These are phyloP conservation scores for Microplitis demolitor DNA, from an alignment of 1,140 invertebrate genomes.

Conservation along the genomic window DNA sequence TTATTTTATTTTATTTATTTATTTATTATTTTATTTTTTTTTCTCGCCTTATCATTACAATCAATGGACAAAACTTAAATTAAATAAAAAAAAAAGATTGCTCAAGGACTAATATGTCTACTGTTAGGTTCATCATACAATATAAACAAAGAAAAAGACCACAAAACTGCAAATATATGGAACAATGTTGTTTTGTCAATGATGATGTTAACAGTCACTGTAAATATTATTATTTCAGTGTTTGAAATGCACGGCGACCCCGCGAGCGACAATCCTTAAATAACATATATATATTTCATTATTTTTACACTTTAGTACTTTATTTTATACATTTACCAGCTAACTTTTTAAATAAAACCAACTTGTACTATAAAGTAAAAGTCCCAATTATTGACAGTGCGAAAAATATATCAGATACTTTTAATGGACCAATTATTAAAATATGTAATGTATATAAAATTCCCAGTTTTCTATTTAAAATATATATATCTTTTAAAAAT, in stretches of 20 bases:
- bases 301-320: neutral
- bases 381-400: too few species aligned
- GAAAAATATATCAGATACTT: too few species aligned
- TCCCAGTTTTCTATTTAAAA: too few species aligned
- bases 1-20: too few species aligned
- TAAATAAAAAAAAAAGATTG: conserved; percentile 53
- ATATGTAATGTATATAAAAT: too few species aligned
- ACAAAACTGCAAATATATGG: conserved; percentile 65
- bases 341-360: too few species aligned
- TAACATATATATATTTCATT: neutral
- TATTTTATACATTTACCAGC: neutral
- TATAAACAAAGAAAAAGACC: conserved; percentile 68
- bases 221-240: conserved; percentile 66
- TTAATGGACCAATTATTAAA: too few species aligned
- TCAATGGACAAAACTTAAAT: too few species aligned
- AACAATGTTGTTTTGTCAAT: conserved; percentile 67
- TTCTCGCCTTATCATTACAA: neutral
- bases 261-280: neutral
- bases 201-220: conserved; percentile 66
- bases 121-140: conserved; percentile 66
- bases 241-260: conserved; percentile 60
- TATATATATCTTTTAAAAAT: too few species aligned
- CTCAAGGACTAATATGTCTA: conserved; percentile 66
- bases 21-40: conserved; percentile 30
- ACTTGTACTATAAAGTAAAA: too few species aligned